These are phyloP conservation scores for Cyrtodaria siliqua DNA, from an alignment of 2,888 invertebrate species.

Conservation along the genomic window DNA sequence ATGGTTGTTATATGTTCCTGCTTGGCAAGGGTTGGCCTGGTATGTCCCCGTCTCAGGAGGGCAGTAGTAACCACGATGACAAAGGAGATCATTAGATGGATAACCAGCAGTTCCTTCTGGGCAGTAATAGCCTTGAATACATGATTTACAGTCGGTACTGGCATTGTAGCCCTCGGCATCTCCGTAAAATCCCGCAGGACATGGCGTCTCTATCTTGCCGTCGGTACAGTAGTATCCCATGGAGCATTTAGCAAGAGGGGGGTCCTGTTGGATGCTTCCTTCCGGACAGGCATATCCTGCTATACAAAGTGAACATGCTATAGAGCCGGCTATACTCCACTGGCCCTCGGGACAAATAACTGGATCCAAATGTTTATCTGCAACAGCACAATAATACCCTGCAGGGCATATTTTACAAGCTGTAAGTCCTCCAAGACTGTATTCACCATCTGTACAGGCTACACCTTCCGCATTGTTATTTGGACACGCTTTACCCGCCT, in stretches of 20 bases:
- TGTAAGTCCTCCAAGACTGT: conserved; percentile 80
- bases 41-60: conserved; percentile 75
- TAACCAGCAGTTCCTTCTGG: conserved; percentile 78
- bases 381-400: conserved; percentile 77
- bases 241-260: conserved; percentile 74
- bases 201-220: conserved; percentile 76
- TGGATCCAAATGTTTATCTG: conserved; percentile 56
- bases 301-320: conserved; percentile 69
- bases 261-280: conserved; percentile 76
- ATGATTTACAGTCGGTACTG: conserved; percentile 73
- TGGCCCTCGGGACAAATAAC: conserved; percentile 77
- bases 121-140: conserved; percentile 83
- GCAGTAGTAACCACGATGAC: conserved; percentile 80
- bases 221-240: conserved; percentile 81
- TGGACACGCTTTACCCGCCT: conserved; percentile 81
- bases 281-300: conserved; percentile 80
- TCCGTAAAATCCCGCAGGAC: conserved; percentile 82
- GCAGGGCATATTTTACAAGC: conserved; percentile 79
- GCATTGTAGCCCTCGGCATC: conserved; percentile 69
- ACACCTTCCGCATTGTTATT: conserved; percentile 69
- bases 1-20: conserved; percentile 72
- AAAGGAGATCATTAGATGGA: conserved; percentile 67
- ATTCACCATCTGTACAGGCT: conserved; percentile 76
- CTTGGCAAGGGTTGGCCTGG: conserved; percentile 78
- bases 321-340: conserved; percentile 68